Conservation (phyloP, 1,140 invertebrate species). For the Brachionus plicatilis region DNA sequence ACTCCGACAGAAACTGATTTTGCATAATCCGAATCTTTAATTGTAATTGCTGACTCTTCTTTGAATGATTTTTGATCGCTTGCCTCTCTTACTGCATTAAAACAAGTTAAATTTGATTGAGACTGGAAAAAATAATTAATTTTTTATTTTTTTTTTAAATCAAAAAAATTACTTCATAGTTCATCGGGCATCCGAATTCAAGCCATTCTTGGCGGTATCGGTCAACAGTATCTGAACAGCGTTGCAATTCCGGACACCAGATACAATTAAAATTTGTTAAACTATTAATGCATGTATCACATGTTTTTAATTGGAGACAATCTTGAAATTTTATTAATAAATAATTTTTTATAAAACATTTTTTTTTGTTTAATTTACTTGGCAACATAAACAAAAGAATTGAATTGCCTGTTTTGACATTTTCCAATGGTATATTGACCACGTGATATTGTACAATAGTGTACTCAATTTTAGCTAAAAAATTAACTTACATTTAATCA, state of each 20-base stretch:
- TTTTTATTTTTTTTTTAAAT: background rate
- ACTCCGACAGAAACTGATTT: conserved; percentile 48
- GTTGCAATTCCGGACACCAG: conserved; percentile 74
- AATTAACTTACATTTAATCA: background rate
- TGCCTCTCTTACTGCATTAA: background rate
- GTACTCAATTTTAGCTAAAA: conserved; percentile 40
- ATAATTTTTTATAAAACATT: background rate
- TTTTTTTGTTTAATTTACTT: background rate
- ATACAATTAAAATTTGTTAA: conserved; percentile 60
- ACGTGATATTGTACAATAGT: conserved; percentile 37
- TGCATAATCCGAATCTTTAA: background rate
- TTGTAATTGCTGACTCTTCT: background rate
- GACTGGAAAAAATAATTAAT: background rate
- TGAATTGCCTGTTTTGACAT: conserved; percentile 36
- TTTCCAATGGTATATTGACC: background rate
- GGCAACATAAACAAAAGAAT: conserved; percentile 27
- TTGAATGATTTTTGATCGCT: background rate
- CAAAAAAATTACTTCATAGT: background rate
- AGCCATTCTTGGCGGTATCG: conserved; percentile 82
- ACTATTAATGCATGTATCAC: conserved; percentile 59
- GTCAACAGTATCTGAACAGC: conserved; percentile 83
- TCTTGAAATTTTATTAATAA: conserved; percentile 54
- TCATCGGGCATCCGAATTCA: conserved; percentile 64
- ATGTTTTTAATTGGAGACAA: conserved; percentile 73
- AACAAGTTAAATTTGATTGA: background rate